A percentile compares a stretch with the other conserved stretches of the same genome.
Conservation (phyloP, 53 echinoderm and acorn worm genomes). For the Antedon mediterranea region DNA sequence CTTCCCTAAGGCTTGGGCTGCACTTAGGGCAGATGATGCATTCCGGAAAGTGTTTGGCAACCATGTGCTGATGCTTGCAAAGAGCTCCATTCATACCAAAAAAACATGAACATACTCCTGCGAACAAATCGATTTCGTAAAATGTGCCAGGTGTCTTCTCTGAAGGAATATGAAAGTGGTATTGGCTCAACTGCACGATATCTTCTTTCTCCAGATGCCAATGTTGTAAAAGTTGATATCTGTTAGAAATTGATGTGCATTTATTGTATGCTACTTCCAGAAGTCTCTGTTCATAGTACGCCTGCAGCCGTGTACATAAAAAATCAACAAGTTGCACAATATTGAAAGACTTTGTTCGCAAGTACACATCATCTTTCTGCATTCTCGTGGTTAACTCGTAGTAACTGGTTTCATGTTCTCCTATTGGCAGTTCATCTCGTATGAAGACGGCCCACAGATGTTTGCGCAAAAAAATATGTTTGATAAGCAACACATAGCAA, state of each 20-base stretch:
- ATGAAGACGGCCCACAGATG: constrained; percentile 32
- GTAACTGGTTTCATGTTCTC: constrained; percentile 28
- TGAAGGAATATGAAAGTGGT: not conserved
- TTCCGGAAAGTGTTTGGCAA: constrained; percentile 30
- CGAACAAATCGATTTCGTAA: constrained; percentile 31
- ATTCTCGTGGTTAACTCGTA: constrained; percentile 30
- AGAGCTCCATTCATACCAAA: constrained; percentile 22
- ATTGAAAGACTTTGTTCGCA: constrained; percentile 23
- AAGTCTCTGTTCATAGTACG: constrained; percentile 26
- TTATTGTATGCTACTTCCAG: constrained; percentile 33
- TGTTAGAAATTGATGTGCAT: constrained; percentile 9
- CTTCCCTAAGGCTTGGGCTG: too few relatives aligned
- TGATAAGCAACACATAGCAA: not conserved
- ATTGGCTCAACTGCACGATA: not conserved
- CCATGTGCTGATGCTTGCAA: constrained; percentile 49
- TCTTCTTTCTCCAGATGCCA: not conserved
- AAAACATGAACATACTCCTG: constrained; percentile 43
- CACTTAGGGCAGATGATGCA: too few relatives aligned
- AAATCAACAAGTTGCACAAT: constrained; percentile 40
- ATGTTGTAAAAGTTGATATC: not conserved
- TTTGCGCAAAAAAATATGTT: constrained; percentile 20
- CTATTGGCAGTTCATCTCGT: constrained; percentile 8
- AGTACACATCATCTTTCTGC: constrained; percentile 35
- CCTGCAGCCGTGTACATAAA: constrained; percentile 26
- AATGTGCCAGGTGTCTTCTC: constrained; percentile 6